Evolutionary conservation across 2,888 invertebrate species (phyloP).

Genomic region (Cosmia pyralina): DNA sequence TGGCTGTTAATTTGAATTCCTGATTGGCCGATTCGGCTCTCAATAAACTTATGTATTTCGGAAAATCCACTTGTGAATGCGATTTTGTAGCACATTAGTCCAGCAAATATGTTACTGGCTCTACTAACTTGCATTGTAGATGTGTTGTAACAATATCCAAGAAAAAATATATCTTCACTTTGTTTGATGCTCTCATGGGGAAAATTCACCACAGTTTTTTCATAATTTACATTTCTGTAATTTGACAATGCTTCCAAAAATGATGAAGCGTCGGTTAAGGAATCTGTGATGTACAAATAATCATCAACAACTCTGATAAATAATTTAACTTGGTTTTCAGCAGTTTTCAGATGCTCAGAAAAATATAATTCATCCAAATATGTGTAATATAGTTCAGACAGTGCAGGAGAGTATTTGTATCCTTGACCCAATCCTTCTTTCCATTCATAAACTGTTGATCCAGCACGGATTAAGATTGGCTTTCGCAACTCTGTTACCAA

Average conservation of each 20-base stretch:
- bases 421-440: constrained; percentile 86
- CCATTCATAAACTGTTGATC: constrained; percentile 87
- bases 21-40: constrained; percentile 84
- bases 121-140: constrained; percentile 80
- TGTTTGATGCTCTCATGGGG: constrained; percentile 72
- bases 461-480: constrained; percentile 83
- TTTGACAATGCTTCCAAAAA: constrained; percentile 81
- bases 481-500: constrained; percentile 79
- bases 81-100: constrained; percentile 87
- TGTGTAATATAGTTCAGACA: constrained; percentile 86
- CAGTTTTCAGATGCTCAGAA: constrained; percentile 68
- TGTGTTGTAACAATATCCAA: constrained; percentile 85
- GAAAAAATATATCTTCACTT: constrained; percentile 79
- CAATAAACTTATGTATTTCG: constrained; percentile 81
- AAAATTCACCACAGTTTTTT: constrained; percentile 85
- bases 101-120: constrained; percentile 80
- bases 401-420: constrained; percentile 87
- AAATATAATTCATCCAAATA: constrained; percentile 82
- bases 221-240: constrained; percentile 84
- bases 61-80: constrained; percentile 78
- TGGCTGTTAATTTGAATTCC: constrained; percentile 85
- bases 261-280: constrained; percentile 77
- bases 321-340: constrained; percentile 72
- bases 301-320: constrained; percentile 87
- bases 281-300: constrained; percentile 85